These are phyloP conservation scores for Montipora sp. DNA, from an alignment of 64 coral and sea anemone genomes.

Conservation along the genomic window DNA sequence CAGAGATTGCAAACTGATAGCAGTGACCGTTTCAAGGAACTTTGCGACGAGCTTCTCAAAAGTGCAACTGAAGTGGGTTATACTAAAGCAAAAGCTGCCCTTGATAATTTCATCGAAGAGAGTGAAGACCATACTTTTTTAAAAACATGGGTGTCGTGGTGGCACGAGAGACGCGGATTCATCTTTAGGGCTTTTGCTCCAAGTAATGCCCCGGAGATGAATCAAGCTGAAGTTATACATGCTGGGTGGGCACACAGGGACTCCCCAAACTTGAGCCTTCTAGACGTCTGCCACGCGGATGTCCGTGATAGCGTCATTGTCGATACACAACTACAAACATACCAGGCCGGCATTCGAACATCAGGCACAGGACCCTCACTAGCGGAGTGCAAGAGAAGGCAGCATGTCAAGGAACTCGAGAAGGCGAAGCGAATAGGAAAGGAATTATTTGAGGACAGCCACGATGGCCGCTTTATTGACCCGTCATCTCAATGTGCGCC, in stretches of 20 bases:
- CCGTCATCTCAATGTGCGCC: too few species aligned
- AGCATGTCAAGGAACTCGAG: background rate
- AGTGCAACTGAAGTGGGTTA: slow-evolving; percentile 24
- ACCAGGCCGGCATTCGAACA: background rate
- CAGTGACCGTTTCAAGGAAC: slow-evolving; percentile 9
- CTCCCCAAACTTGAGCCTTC: background rate
- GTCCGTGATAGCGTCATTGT: slow-evolving; percentile 26
- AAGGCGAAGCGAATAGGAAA: slow-evolving; percentile 22
- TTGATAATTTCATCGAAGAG: too few species aligned
- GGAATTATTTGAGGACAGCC: slow-evolving; percentile 4
- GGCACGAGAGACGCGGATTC: slow-evolving; percentile 23
- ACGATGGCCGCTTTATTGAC: too few species aligned
- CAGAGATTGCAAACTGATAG: too few species aligned
- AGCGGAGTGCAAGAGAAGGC: background rate
- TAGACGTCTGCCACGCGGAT: slow-evolving; percentile 40
- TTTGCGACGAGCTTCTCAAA: slow-evolving; percentile 40
- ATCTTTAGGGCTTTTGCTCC: slow-evolving; percentile 54
- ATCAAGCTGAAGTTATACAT: slow-evolving; percentile 35
- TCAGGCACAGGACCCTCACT: slow-evolving; percentile 14
- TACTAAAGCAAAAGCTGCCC: too few species aligned
- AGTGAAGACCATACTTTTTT: background rate
- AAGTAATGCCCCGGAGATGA: slow-evolving; percentile 4
- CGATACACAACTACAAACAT: background rate
- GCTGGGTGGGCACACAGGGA: slow-evolving; percentile 25
- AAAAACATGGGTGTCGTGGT: slow-evolving; percentile 36